A percentile compares a stretch with the other conserved stretches of the same genome.
Conservation (phyloP, 2,113 vertebrate species). For the Ploceus nigricollis region DNA sequence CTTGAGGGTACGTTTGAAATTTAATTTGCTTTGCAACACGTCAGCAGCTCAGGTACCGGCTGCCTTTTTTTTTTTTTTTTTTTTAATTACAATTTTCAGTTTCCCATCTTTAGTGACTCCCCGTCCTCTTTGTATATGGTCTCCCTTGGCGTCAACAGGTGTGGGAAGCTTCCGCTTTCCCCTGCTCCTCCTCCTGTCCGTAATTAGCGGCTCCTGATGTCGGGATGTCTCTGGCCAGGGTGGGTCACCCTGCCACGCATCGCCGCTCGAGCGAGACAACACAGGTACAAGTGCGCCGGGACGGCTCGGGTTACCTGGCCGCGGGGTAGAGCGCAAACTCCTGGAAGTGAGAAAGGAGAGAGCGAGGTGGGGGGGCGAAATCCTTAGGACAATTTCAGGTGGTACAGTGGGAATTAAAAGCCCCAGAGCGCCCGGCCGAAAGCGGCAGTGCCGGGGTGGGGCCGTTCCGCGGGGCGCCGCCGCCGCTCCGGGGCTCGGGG, state of each 20-base stretch:
- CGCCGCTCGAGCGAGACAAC: not conserved
- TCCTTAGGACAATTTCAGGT: rapidly evolving
- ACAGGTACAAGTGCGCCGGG: rapidly evolving
- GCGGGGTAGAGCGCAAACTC: not conserved
- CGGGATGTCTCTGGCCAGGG: rapidly evolving
- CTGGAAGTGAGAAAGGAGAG: not conserved
- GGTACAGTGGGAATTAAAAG: not conserved
- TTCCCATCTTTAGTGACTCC: not conserved
- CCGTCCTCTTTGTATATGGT: rapidly evolving
- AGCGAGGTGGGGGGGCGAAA: rapidly evolving
- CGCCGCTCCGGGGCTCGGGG: not conserved
- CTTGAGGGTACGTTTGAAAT: not conserved
- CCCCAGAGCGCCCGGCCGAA: no score
- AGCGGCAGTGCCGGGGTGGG: not conserved
- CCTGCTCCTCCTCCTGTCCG: not conserved
- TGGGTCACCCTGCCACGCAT: not conserved
- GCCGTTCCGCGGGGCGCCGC: not conserved
- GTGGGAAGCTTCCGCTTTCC: rapidly evolving
- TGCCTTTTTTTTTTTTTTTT: not conserved
- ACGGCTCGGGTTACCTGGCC: not conserved
- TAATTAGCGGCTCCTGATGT: not conserved
- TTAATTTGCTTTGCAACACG: not conserved
- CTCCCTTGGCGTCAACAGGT: not conserved
- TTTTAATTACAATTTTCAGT: no score
- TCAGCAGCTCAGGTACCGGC: not conserved